Percentiles rank a stretch among this genome's conserved stretches.
Conservation (phyloP, 1,140 invertebrate species). For the Lanistes nyassanus region DNA sequence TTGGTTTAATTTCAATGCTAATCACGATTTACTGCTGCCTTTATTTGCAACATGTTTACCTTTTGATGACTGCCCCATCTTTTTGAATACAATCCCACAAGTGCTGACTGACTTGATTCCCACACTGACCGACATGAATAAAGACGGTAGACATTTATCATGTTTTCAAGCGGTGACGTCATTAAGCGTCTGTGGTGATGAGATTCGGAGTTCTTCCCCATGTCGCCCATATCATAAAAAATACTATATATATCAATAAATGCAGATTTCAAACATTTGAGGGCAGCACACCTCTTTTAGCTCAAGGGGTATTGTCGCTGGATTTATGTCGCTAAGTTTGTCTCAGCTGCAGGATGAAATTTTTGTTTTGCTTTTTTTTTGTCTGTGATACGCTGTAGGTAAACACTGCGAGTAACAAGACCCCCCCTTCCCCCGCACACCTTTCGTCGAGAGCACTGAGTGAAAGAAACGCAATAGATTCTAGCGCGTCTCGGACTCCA, state of each 20-base stretch:
- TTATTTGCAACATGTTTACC: slow-evolving; percentile 27
- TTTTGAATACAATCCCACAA: slow-evolving; percentile 49
- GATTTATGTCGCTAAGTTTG: neutral
- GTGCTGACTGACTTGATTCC: slow-evolving; percentile 56
- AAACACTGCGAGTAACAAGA: too few species aligned
- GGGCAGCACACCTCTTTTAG: too few species aligned
- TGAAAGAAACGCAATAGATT: slow-evolving; percentile 18
- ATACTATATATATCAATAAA: too few species aligned
- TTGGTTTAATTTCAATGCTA: too few species aligned
- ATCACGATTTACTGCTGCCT: neutral
- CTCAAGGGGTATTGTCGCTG: neutral
- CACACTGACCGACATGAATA: slow-evolving; percentile 59
- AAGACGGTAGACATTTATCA: slow-evolving; percentile 51
- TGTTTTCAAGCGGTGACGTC: too few species aligned
- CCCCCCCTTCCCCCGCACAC: too few species aligned
- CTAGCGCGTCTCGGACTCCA: neutral
- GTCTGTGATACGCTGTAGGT: neutral
- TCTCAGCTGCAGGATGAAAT: neutral
- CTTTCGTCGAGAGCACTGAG: neutral
- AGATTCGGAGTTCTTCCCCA: too few species aligned
- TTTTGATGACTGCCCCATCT: slow-evolving; percentile 39
- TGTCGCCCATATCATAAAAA: too few species aligned
- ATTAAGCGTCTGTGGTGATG: too few species aligned
- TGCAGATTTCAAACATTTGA: too few species aligned
- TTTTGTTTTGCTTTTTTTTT: neutral